phyloP scores from a whole-genome alignment of 2,113 vertebrate genomes.

The Cheilinus undulatus region DNA sequence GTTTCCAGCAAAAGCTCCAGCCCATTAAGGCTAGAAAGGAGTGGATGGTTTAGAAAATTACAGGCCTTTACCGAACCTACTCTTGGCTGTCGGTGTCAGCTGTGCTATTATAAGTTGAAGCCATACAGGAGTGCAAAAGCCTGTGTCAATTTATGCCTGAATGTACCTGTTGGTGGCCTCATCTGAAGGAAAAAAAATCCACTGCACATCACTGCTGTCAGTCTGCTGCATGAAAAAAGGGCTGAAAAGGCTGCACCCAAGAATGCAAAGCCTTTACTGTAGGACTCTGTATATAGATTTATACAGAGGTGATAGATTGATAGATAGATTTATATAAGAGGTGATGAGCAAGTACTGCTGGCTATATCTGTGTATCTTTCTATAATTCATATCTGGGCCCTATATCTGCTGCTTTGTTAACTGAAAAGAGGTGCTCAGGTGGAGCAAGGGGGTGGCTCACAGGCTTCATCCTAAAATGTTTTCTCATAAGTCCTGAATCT shows the following conservation, averaged over 20 bases:
- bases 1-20: conserved; percentile 52
- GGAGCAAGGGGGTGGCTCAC: too few species aligned
- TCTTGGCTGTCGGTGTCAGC: conserved; percentile 42
- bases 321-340: too few species aligned
- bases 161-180: conserved; percentile 38
- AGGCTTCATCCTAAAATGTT: too few species aligned
- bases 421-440: too few species aligned
- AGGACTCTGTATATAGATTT: too few species aligned
- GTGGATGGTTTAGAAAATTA: conserved; percentile 65
- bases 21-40: conserved; percentile 65
- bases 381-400: too few species aligned
- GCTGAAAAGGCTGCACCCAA: neutral
- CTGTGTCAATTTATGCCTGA: conserved; percentile 15
- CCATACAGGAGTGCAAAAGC: conserved; percentile 15
- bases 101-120: conserved; percentile 41
- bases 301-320: too few species aligned
- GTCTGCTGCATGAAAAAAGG: neutral
- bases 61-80: conserved; percentile 54
- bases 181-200: neutral
- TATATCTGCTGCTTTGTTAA: too few species aligned
- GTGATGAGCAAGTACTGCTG: too few species aligned
- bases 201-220: neutral
- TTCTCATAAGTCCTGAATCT: too few species aligned
- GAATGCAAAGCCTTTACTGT: neutral
- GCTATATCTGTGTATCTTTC: too few species aligned